Percentiles rank a stretch among this genome's conserved stretches.
These are phyloP conservation scores for Ethmia dodecea DNA, from an alignment of 2,888 invertebrate genomes.

Conservation along the genomic window DNA sequence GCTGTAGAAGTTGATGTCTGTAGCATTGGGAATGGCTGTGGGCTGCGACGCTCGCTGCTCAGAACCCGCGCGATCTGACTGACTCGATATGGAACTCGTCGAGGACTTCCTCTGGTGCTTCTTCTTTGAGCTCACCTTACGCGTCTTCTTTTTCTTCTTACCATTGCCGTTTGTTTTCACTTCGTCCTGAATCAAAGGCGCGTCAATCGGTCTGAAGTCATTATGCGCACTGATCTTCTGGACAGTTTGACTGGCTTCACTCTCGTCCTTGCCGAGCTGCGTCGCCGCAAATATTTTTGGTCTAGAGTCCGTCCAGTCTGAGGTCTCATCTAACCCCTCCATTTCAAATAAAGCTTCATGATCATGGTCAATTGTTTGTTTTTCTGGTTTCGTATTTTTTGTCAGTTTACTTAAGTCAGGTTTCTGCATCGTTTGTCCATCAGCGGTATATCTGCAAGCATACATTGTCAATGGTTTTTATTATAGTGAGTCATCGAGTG, in stretches of 20 bases:
- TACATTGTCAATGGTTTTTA: background rate
- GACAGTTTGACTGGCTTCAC: slow-evolving; percentile 72
- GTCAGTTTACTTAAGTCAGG: slow-evolving; percentile 75
- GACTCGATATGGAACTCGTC: slow-evolving; percentile 71
- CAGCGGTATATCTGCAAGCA: slow-evolving; percentile 74
- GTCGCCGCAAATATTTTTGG: slow-evolving; percentile 77
- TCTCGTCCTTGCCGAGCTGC: slow-evolving; percentile 62
- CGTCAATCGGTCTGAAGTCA: slow-evolving; percentile 80
- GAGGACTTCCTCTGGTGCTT: slow-evolving; percentile 87
- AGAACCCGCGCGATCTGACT: slow-evolving; percentile 69
- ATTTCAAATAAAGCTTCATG: slow-evolving; percentile 83
- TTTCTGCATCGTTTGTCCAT: slow-evolving; percentile 74
- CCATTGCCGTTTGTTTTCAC: slow-evolving; percentile 74
- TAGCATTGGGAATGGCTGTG: slow-evolving; percentile 46
- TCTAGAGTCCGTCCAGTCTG: slow-evolving; percentile 70
- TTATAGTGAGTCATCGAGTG: background rate
- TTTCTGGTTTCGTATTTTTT: slow-evolving; percentile 53
- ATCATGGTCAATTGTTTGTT: slow-evolving; percentile 37
- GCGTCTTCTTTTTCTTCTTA: slow-evolving; percentile 87
- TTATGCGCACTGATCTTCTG: slow-evolving; percentile 80
- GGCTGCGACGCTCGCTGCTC: slow-evolving; percentile 57
- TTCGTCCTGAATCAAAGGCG: slow-evolving; percentile 56
- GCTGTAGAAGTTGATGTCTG: slow-evolving; percentile 87
- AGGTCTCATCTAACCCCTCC: slow-evolving; percentile 78
- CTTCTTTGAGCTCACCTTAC: slow-evolving; percentile 88